Percentiles rank a stretch among this genome's conserved stretches.
Conservation (phyloP, 2,888 invertebrate species). For the Drosophila algonquin region DNA sequence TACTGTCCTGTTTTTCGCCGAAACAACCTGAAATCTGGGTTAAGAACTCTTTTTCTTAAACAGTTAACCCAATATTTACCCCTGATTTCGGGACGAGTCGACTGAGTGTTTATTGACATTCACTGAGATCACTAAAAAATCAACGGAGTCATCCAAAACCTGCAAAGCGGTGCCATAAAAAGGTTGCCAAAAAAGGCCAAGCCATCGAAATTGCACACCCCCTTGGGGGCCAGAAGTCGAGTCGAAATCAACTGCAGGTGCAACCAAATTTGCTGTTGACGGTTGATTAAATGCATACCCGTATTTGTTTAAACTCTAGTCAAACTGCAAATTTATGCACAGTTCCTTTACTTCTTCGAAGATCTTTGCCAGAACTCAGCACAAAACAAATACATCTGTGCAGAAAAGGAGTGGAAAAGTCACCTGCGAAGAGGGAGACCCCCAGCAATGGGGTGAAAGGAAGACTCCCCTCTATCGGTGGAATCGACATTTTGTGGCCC, state of each 20-base stretch:
- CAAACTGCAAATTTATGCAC: constrained; percentile 23
- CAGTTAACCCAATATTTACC: constrained; percentile 41
- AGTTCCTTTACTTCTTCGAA: neutral
- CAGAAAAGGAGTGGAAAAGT: neutral
- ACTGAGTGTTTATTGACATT: constrained; percentile 50
- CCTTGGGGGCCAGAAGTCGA: constrained; percentile 18
- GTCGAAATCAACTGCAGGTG: constrained; percentile 45
- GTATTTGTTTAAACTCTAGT: constrained; percentile 23
- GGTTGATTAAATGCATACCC: constrained; percentile 23
- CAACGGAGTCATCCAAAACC: constrained; percentile 39
- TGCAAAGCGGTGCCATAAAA: constrained; percentile 47
- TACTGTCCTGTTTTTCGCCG: neutral
- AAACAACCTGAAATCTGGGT: constrained; percentile 18
- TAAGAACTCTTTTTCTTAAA: constrained; percentile 40
- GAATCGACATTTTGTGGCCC: no score
- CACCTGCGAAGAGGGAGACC: neutral
- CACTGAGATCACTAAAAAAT: constrained; percentile 40
- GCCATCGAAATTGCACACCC: constrained; percentile 26
- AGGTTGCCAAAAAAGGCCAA: constrained; percentile 39
- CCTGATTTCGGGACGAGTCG: constrained; percentile 20
- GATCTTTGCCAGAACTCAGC: neutral
- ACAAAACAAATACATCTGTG: neutral
- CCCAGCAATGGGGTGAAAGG: neutral
- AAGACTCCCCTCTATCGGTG: neutral
- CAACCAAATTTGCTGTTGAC: constrained; percentile 36